These are phyloP conservation scores for Syngnathus typhle DNA, from an alignment of 2,113 vertebrate species.

Conservation along the genomic window DNA sequence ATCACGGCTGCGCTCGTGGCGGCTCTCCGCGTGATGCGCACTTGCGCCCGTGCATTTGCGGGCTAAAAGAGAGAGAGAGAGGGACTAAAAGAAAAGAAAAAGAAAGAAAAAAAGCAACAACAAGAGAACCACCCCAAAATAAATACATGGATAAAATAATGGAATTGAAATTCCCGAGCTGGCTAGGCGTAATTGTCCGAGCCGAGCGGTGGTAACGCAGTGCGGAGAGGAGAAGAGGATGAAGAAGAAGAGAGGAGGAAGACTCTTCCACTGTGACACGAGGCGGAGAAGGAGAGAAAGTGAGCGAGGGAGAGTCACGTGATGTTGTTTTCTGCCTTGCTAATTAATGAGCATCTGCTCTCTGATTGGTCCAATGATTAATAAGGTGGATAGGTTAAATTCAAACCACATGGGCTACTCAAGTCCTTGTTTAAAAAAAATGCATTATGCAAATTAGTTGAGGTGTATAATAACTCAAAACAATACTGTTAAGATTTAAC, in stretches of 20 bases:
- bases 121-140: neutral
- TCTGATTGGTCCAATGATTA: constrained; percentile 3
- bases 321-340: neutral
- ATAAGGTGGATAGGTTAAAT: neutral
- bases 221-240: constrained; percentile 1
- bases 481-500: neutral
- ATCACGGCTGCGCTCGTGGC: constrained; percentile 8
- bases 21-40: constrained; percentile 3
- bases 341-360: constrained; percentile 7
- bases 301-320: constrained; percentile 1
- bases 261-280: neutral
- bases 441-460: neutral
- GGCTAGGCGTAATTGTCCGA: neutral
- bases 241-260: constrained; percentile 2
- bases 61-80: constrained; percentile 5
- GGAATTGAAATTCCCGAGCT: neutral
- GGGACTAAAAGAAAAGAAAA: neutral
- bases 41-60: constrained; percentile 22
- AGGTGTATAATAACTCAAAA: neutral
- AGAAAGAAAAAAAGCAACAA: neutral
- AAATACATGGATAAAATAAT: neutral
- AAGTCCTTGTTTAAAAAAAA: neutral
- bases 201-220: constrained; percentile 3
- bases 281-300: neutral
- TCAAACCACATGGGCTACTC: neutral